Evolutionary conservation across 2,113 vertebrate species (phyloP).

Genomic region (Pollachius pollachius): DNA sequence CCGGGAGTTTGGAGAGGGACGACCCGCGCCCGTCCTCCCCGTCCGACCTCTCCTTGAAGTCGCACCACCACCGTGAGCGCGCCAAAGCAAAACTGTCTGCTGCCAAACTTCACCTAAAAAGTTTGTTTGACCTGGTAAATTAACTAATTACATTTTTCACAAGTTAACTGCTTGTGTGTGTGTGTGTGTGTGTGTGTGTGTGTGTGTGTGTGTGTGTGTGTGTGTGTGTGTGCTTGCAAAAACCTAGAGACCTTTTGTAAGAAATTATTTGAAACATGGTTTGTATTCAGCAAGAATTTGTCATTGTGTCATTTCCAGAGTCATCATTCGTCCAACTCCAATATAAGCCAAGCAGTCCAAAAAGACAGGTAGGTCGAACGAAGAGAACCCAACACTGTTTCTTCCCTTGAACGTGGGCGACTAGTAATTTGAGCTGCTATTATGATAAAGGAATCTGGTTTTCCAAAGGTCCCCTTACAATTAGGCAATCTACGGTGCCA

Average conservation of each 20-base stretch:
- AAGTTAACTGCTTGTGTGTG: too few species aligned
- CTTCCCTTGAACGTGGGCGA: too few species aligned
- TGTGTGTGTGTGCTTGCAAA: too few species aligned
- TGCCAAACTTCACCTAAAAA: conserved; percentile 73
- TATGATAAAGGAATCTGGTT: too few species aligned
- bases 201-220: too few species aligned
- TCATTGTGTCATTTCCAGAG: conserved; percentile 58
- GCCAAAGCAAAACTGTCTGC: conserved; percentile 49
- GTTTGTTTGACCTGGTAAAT: conserved; percentile 70
- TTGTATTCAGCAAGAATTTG: neutral
- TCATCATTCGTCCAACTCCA: conserved; percentile 65
- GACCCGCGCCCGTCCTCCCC: neutral
- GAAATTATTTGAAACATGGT: too few species aligned
- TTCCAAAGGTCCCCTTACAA: too few species aligned
- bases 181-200: too few species aligned
- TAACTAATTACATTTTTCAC: neutral
- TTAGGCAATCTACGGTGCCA: too few species aligned
- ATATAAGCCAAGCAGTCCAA: conserved; percentile 50
- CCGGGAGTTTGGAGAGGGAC: conserved; percentile 32
- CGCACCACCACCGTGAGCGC: conserved; percentile 26
- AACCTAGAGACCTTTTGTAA: too few species aligned
- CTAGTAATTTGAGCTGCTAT: too few species aligned
- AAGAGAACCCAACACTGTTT: neutral
- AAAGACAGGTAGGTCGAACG: conserved; percentile 49
- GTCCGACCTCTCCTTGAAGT: conserved; percentile 11